phyloP scores from a whole-genome alignment of 2,113 vertebrate genomes.

The Microtus pennsylvanicus region DNA sequence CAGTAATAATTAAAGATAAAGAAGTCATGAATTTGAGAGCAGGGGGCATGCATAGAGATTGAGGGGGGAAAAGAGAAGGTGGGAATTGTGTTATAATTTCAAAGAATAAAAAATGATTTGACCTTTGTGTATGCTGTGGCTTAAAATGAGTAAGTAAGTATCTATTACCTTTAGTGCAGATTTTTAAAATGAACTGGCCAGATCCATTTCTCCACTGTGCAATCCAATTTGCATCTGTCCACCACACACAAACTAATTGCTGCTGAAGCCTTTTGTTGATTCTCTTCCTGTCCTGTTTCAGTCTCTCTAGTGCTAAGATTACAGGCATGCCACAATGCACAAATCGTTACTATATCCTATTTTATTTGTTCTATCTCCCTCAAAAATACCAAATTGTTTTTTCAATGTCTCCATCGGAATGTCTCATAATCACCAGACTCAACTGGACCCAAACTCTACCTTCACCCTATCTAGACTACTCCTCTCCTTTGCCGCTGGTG shows the following conservation, averaged over 20 bases:
- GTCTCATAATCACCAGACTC: not conserved
- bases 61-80: not conserved
- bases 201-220: not conserved
- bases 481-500: not conserved
- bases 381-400: conserved; percentile 5
- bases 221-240: rapidly evolving
- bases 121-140: not conserved
- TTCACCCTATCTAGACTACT: not conserved
- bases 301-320: not conserved
- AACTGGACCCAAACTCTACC: not conserved
- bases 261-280: not conserved
- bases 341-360: conserved; percentile 20
- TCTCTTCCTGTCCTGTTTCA: not conserved
- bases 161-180: not conserved
- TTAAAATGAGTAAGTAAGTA: not conserved
- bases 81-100: not conserved
- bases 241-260: not conserved
- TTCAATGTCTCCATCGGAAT: not conserved
- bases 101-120: not conserved
- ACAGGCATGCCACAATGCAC: not conserved
- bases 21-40: not conserved
- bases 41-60: not conserved
- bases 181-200: not conserved
- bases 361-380: conserved; percentile 55
- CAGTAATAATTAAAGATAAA: not conserved